Percentiles rank a stretch among this genome's conserved stretches.
Evolutionary conservation across 2,797 vertebrate genomes (phyloP).

Genomic region (Bufotes viridis): DNA sequence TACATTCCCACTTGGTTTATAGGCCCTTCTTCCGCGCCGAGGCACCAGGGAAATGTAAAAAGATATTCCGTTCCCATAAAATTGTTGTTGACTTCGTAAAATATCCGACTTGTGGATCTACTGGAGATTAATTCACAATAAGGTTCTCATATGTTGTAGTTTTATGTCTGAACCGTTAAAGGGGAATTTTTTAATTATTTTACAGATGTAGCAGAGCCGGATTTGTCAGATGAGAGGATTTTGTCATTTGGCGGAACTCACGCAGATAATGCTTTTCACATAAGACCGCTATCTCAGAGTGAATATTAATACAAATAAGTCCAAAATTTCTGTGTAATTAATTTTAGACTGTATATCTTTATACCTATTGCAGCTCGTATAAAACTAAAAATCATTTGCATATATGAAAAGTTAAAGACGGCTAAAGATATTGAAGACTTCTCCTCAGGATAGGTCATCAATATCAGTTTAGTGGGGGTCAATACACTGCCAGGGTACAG

Average conservation of each 20-base stretch:
- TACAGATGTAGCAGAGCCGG: neutral
- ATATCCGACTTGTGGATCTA: slow-evolving; percentile 6
- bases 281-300: too few relatives aligned
- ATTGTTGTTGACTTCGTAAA: slow-evolving; percentile 29
- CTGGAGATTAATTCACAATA: slow-evolving; percentile 11
- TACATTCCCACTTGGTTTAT: slow-evolving; percentile 23
- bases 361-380: too few relatives aligned
- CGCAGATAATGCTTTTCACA: too few relatives aligned
- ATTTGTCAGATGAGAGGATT: neutral
- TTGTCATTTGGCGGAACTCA: neutral
- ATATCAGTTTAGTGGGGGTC: too few relatives aligned
- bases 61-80: slow-evolving; percentile 38
- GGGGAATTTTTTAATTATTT: neutral
- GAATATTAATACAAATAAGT: too few relatives aligned
- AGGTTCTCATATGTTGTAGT: slow-evolving; percentile 11
- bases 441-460: too few relatives aligned
- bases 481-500: too few relatives aligned
- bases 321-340: too few relatives aligned
- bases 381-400: too few relatives aligned
- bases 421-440: too few relatives aligned
- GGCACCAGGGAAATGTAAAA: slow-evolving; percentile 26
- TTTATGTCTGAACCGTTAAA: slow-evolving; percentile 1
- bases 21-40: neutral
- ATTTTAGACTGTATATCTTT: too few relatives aligned
- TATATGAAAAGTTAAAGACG: too few relatives aligned